Percentiles rank a stretch among this genome's conserved stretches.
Evolutionary conservation across 2,888 invertebrate genomes (phyloP).

Genomic region (Dastarcus helophoroides): DNA sequence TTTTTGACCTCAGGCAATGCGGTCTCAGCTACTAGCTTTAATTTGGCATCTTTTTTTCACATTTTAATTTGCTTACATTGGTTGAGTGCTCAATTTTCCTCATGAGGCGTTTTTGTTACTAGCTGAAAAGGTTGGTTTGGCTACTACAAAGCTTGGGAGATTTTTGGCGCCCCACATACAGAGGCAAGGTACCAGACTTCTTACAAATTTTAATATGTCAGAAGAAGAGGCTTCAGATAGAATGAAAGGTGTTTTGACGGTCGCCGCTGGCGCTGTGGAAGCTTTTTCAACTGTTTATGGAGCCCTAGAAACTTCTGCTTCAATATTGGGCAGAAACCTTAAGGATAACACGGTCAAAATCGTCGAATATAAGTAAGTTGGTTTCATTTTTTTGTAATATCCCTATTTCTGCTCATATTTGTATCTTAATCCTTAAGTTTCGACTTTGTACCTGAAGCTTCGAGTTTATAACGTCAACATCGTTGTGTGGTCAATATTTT

Average conservation of each 20-base stretch:
- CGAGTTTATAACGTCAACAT: too few relatives aligned
- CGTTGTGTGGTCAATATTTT: too few relatives aligned
- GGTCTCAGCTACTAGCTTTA: too few relatives aligned
- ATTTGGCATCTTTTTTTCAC: too few relatives aligned
- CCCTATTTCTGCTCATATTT: not conserved
- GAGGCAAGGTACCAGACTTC: constrained; percentile 47
- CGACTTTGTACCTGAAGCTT: too few relatives aligned
- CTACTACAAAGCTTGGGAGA: constrained; percentile 54
- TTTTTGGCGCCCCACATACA: constrained; percentile 58
- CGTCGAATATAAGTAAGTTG: constrained; percentile 57
- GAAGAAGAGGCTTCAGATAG: constrained; percentile 43
- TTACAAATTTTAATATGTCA: constrained; percentile 44
- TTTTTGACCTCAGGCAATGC: too few relatives aligned
- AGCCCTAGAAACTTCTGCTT: constrained; percentile 59
- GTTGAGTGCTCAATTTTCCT: too few relatives aligned
- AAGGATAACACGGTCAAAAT: constrained; percentile 63
- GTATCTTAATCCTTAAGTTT: too few relatives aligned
- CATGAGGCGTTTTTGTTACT: constrained; percentile 9
- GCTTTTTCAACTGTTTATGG: constrained; percentile 60
- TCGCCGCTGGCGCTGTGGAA: constrained; percentile 59
- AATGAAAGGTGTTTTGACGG: constrained; percentile 48
- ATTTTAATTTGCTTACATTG: too few relatives aligned
- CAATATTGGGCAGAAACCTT: constrained; percentile 49
- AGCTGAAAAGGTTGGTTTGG: constrained; percentile 50
- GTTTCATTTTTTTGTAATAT: constrained; percentile 3